Evolutionary conservation across 1,140 invertebrate genomes (phyloP).

Genomic region (Ctenoplectra terminalis): DNA sequence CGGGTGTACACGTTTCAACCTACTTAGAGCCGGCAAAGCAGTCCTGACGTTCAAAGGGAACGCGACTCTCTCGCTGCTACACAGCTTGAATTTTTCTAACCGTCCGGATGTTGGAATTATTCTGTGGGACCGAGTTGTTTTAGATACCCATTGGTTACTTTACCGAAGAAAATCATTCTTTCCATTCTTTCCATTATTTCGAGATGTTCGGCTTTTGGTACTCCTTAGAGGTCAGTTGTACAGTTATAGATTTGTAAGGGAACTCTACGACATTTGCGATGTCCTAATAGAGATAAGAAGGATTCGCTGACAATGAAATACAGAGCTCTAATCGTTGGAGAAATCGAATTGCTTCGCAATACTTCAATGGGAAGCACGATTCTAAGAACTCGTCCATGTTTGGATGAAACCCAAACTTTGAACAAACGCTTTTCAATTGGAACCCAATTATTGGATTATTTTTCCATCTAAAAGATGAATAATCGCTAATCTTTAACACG

Average conservation of each 20-base stretch:
- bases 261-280: no score
- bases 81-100: slow-evolving; percentile 1
- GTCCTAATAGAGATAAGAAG: no score
- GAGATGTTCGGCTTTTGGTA: no score
- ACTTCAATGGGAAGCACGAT: not conserved
- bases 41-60: slow-evolving; percentile 25
- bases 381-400: not conserved
- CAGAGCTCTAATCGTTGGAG: no score
- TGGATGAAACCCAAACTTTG: not conserved
- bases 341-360: not conserved
- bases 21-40: slow-evolving; percentile 27
- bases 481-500: no score
- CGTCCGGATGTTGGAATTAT: not conserved
- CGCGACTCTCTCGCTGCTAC: not conserved
- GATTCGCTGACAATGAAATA: no score
- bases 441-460: no score
- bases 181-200: no score
- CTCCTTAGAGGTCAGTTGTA: no score
- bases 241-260: no score
- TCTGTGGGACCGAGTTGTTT: not conserved
- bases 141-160: not conserved
- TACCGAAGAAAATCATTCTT: no score
- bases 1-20: slow-evolving; percentile 26
- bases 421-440: not conserved
- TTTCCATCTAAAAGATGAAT: no score